Conservation (phyloP, 2,113 vertebrate species). For the Excalfactoria chinensis region DNA sequence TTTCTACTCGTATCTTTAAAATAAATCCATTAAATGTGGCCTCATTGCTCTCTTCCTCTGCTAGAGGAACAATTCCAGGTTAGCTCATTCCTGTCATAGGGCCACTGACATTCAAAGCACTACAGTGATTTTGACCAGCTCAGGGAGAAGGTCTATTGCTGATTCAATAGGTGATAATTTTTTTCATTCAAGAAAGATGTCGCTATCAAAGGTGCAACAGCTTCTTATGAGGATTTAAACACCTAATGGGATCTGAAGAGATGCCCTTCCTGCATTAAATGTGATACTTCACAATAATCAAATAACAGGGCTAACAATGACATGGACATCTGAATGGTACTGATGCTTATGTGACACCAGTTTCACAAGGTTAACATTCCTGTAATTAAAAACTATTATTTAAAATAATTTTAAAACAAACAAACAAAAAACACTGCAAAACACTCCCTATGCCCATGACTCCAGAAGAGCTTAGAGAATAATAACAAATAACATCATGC, state of each 20-base stretch:
- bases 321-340: background rate
- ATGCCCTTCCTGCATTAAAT: background rate
- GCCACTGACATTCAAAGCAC: background rate
- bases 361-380: background rate
- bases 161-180: background rate
- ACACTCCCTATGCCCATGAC: fast-evolving
- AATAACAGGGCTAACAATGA: background rate
- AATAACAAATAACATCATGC: background rate
- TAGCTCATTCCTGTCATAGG: background rate
- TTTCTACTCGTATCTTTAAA: background rate
- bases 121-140: background rate
- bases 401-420: background rate
- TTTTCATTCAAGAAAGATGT: background rate
- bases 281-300: background rate
- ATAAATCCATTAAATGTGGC: background rate
- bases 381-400: background rate
- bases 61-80: background rate
- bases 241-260: slow-evolving; percentile 34
- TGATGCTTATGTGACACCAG: background rate
- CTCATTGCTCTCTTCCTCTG: background rate
- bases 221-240: slow-evolving; percentile 1
- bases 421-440: background rate
- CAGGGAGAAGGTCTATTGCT: background rate
- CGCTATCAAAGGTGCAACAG: background rate
- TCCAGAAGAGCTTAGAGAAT: background rate